These are phyloP conservation scores for Tangara arthus DNA, from an alignment of 2,797 vertebrate species.

Conservation along the genomic window DNA sequence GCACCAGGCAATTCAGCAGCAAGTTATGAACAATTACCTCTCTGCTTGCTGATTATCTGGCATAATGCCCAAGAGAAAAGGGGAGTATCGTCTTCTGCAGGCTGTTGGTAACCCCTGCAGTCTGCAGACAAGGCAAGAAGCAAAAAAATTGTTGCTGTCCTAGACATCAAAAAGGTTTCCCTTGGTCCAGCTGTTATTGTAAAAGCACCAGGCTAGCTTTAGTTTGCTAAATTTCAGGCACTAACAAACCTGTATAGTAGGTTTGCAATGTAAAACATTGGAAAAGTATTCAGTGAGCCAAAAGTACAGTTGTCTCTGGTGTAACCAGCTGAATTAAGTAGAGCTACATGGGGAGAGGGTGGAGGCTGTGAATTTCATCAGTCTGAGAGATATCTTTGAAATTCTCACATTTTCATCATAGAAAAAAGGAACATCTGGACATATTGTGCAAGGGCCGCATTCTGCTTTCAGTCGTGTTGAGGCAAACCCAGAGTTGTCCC, in stretches of 20 bases:
- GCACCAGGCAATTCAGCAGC: neutral
- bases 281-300: neutral
- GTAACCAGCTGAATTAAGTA: neutral
- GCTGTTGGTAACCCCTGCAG: neutral
- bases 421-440: slow-evolving; percentile 42
- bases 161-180: neutral
- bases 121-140: neutral
- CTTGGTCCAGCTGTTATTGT: neutral
- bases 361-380: slow-evolving; percentile 16
- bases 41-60: slow-evolving; percentile 24
- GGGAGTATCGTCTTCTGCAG: neutral
- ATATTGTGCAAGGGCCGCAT: slow-evolving; percentile 36
- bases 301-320: neutral
- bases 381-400: slow-evolving; percentile 19
- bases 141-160: neutral
- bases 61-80: neutral
- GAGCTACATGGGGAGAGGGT: slow-evolving; percentile 6
- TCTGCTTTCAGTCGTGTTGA: slow-evolving; percentile 6
- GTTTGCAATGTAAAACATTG: neutral
- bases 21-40: slow-evolving; percentile 8
- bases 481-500: slow-evolving; percentile 11
- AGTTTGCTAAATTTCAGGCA: neutral
- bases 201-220: neutral
- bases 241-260: neutral
- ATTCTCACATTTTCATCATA: slow-evolving; percentile 13